Evolutionary conservation across 1,140 invertebrate species (phyloP), one percentile per base, ranked within the genome.

Genomic region (Macrobrachium rosenbergii): DNA sequence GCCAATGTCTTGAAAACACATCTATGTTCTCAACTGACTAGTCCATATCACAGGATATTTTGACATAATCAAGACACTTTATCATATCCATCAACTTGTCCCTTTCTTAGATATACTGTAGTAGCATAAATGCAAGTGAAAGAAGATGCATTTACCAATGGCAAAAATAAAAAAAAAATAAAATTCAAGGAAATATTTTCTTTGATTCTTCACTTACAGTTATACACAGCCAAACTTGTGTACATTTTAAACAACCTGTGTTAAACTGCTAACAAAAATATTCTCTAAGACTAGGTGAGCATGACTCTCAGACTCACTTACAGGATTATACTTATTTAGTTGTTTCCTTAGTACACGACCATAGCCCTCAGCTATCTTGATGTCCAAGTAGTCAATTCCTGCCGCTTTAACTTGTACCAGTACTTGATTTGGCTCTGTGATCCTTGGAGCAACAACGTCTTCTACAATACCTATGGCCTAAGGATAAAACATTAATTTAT

Each of bases 381-480:
- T 91, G 91, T 95, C 95, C n/a, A 95, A 91, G 75, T 93, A 91
- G 89, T 95, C 94, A 72, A 95, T 91, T 10, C 94, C 94, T 12
- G 93, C 93, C 59, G 94, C 94, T 90, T 94, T 94, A 3, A 95
- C 95, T 92, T 94, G 93, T 69, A 95, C 93, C 76, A 95, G 90
- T 77, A 95, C 91, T 89, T 95, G 93, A 88, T 95, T 93, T 2
- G 93, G 92, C n/a, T 90, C 91, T 88, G 93, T 91, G 63, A 94
- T 93, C 52, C 90, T 91, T 60, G 94, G 94, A 82, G 94, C 92
- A 88, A 93, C 92, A 11, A 93, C 92, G 90, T 94, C 94, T 82
- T 95, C 94, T 81, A 94, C 91, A 73, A 94, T 89, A 23, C 81
- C 83, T 59, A 89, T 89, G 58, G 82, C 89, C 89, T 89, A 72